Conservation (phyloP, 92 coral and sea anemone species). For the Actinernus sp. region DNA sequence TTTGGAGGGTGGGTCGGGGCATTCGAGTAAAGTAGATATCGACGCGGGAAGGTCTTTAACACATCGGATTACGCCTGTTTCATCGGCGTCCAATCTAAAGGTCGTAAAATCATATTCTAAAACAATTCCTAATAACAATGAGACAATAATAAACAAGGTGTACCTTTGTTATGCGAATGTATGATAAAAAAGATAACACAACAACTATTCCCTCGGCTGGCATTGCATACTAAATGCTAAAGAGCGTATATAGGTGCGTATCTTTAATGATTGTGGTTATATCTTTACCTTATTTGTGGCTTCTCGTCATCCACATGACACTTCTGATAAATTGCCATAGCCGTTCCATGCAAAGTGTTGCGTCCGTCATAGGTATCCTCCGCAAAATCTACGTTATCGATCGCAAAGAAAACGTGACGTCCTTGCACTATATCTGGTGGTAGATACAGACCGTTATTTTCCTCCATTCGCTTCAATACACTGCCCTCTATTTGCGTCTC, state of each 20-base stretch:
- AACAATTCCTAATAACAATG: no score
- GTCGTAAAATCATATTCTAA: no score
- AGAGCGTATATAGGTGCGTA: no score
- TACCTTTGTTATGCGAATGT: no score
- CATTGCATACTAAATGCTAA: no score
- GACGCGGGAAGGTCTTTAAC: slow-evolving; percentile 21
- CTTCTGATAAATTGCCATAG: slow-evolving; percentile 53
- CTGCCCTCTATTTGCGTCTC: slow-evolving; percentile 70
- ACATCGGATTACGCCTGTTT: slow-evolving; percentile 7
- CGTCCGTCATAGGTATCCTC: slow-evolving; percentile 58
- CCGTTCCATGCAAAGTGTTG: slow-evolving; percentile 47
- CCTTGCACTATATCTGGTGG: slow-evolving; percentile 46
- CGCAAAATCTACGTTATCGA: slow-evolving; percentile 56
- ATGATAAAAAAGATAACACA: no score
- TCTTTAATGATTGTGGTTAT: no score
- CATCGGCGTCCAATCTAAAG: slow-evolving; percentile 4
- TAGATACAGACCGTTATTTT: slow-evolving; percentile 32
- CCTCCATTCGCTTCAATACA: slow-evolving; percentile 58
- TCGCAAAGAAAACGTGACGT: slow-evolving; percentile 45
- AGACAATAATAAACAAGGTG: no score
- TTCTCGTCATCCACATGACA: slow-evolving; percentile 8
- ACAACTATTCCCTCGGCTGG: no score
- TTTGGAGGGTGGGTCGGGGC: slow-evolving; percentile 41
- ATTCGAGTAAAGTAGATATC: slow-evolving; percentile 27
- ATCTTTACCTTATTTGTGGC: slow-evolving; percentile 22